Percentiles rank a stretch among this genome's conserved stretches.
Evolutionary conservation across 2,113 vertebrate genomes (phyloP).

Genomic region (Misgurnus mizolepis): DNA sequence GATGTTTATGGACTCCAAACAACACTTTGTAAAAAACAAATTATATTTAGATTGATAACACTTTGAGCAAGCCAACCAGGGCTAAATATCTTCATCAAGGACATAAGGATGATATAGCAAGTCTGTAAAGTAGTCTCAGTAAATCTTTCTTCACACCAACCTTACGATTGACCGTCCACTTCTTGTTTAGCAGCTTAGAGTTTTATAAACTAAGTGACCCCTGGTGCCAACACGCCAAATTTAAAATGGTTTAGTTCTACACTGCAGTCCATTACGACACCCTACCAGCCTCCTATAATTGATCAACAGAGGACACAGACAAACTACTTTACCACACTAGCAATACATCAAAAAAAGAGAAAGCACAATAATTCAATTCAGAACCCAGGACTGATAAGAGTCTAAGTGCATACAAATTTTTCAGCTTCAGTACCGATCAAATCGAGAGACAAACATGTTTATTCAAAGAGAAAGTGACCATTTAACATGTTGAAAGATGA

Average conservation of each 20-base stretch:
- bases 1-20: not conserved
- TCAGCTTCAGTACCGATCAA: slow-evolving; percentile 24
- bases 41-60: not conserved
- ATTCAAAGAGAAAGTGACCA: not conserved
- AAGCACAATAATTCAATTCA: slow-evolving; percentile 13
- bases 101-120: not conserved
- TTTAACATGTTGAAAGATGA: not conserved
- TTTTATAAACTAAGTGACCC: not conserved
- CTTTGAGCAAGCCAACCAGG: not conserved
- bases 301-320: slow-evolving; percentile 33
- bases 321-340: slow-evolving; percentile 8
- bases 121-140: not conserved
- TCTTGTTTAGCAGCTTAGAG: not conserved
- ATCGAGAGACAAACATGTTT: not conserved
- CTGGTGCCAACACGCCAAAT: not conserved
- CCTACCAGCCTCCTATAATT: slow-evolving; percentile 24
- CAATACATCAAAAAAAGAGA: slow-evolving; percentile 35
- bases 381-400: slow-evolving; percentile 4
- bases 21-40: not conserved
- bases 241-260: not conserved
- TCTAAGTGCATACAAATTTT: not conserved
- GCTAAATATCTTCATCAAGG: not conserved
- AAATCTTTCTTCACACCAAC: slow-evolving; percentile 2
- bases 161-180: not conserved
- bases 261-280: not conserved